Percentiles rank a stretch among this genome's conserved stretches.
Evolutionary conservation across 1,140 invertebrate genomes (phyloP).

Genomic region (Mizuhopecten yessoensis): DNA sequence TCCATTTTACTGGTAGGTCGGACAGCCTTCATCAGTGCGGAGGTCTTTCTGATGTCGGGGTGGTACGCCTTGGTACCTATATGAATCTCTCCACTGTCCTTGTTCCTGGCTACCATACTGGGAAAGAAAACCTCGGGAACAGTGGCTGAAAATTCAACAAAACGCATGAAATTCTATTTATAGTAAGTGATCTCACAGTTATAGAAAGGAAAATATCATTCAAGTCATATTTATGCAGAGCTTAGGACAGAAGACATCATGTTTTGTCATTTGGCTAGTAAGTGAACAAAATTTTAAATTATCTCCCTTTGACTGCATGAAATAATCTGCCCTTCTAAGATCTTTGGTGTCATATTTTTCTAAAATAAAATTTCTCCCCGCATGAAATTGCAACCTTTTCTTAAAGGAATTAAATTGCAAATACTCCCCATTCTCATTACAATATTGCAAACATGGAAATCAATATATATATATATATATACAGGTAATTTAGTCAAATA

Average conservation of each 20-base stretch:
- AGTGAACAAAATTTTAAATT: not conserved
- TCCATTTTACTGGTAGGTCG: conserved; percentile 85
- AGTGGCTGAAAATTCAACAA: conserved; percentile 81
- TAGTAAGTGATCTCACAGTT: no score
- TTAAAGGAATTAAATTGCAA: no score
- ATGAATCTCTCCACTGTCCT: conserved; percentile 81
- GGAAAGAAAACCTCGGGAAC: conserved; percentile 87
- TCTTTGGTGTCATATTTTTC: not conserved
- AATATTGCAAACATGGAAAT: no score
- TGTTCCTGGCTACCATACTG: conserved; percentile 85
- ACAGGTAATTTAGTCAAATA: no score
- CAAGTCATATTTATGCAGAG: no score
- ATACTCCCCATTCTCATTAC: no score
- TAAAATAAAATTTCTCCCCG: not conserved
- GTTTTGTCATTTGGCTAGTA: not conserved
- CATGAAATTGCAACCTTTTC: not conserved
- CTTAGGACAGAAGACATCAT: no score
- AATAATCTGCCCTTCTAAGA: not conserved
- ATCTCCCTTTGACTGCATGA: not conserved
- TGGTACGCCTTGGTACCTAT: conserved; percentile 85
- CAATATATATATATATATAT: no score
- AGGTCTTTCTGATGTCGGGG: conserved; percentile 83
- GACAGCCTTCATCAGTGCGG: conserved; percentile 83
- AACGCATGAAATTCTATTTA: not conserved
- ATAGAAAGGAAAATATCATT: no score